These are phyloP conservation scores for Brachyptera risi DNA, from an alignment of 2,888 invertebrate genomes.

Conservation along the genomic window DNA sequence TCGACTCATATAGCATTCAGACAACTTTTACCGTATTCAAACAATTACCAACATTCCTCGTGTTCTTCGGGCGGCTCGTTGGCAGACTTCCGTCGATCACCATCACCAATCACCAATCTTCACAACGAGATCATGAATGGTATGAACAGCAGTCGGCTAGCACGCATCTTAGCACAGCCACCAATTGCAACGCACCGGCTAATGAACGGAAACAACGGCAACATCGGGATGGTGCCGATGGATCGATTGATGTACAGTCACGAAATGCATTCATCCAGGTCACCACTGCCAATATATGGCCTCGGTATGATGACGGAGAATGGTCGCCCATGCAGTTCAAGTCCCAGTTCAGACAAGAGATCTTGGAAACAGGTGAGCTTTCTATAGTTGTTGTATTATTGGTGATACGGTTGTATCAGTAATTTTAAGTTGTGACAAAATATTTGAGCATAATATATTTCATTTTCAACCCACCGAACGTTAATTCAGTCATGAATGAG, in stretches of 20 bases:
- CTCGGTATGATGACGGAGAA: slow-evolving; percentile 28
- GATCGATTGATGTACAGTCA: slow-evolving; percentile 57
- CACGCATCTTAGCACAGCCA: slow-evolving; percentile 49
- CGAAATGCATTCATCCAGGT: slow-evolving; percentile 27
- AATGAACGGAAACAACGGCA: slow-evolving; percentile 32
- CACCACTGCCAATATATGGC: slow-evolving; percentile 27
- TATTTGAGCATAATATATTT: too few species aligned
- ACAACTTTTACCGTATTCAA: slow-evolving; percentile 28
- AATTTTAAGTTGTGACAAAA: too few species aligned
- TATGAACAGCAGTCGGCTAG: slow-evolving; percentile 48
- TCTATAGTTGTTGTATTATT: background rate
- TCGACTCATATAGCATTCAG: slow-evolving; percentile 2
- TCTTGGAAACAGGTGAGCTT: slow-evolving; percentile 52
- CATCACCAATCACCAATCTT: slow-evolving; percentile 44
- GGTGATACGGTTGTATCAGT: background rate
- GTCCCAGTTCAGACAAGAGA: slow-evolving; percentile 63
- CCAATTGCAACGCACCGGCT: slow-evolving; percentile 31
- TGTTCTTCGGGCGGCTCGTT: slow-evolving; percentile 53
- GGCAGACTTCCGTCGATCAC: slow-evolving; percentile 50
- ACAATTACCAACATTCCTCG: slow-evolving; percentile 55
- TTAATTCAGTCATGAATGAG: too few species aligned
- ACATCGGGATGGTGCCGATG: slow-evolving; percentile 57
- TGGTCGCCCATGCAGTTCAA: slow-evolving; percentile 51
- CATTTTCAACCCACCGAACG: too few species aligned
- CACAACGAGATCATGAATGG: slow-evolving; percentile 25